A percentile compares a stretch with the other conserved stretches of the same genome.
Conservation (phyloP, 1,140 invertebrate genomes). For the Drosophila virilis region DNA sequence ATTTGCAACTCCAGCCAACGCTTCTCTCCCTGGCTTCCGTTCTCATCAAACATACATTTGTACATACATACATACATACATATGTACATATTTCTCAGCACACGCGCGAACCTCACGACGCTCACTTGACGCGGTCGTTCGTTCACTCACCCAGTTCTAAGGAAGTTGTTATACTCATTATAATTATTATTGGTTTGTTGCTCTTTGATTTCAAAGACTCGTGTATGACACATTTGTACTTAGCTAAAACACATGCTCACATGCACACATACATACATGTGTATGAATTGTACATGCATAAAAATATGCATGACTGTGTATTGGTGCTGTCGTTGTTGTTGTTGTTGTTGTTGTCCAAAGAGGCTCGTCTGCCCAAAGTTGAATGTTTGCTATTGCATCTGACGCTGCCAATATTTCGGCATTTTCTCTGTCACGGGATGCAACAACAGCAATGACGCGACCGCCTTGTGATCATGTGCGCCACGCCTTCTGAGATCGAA, state of each 20-base stretch:
- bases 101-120: background rate
- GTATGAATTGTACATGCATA: slow-evolving; percentile 4
- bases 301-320: background rate
- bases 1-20: slow-evolving; percentile 24
- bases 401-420: slow-evolving; percentile 14
- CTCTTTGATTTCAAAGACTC: slow-evolving; percentile 1
- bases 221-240: slow-evolving; percentile 13
- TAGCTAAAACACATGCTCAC: background rate
- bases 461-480: slow-evolving; percentile 19
- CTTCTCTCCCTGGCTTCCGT: background rate
- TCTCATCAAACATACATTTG: background rate
- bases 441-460: slow-evolving; percentile 1
- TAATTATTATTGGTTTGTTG: slow-evolving; percentile 9
- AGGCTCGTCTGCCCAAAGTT: slow-evolving; percentile 26
- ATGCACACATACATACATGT: background rate
- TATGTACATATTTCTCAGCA: background rate
- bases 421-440: slow-evolving; percentile 11
- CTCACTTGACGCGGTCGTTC: slow-evolving; percentile 6
- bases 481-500: background rate
- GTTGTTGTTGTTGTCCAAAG: slow-evolving; percentile 20
- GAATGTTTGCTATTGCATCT: slow-evolving; percentile 20
- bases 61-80: no score
- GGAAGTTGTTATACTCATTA: slow-evolving; percentile 7
- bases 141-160: slow-evolving; percentile 33
- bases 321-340: background rate